Evolutionary conservation across 2,888 invertebrate genomes (phyloP), one percentile per base, ranked within the genome.

Genomic region (Eupelmus urozonus): DNA sequence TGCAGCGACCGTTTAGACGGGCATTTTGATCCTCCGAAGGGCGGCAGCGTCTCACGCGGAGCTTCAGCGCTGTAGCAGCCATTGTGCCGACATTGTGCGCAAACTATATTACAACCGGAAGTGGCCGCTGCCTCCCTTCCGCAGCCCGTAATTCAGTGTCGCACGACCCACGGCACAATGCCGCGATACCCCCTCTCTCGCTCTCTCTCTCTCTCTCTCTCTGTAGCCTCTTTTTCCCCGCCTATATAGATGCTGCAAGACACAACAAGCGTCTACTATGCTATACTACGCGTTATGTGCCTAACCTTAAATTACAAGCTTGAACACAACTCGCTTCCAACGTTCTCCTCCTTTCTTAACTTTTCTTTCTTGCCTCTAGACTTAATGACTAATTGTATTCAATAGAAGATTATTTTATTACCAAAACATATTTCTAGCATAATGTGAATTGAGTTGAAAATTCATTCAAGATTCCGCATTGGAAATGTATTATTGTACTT

Each of bases 41-140:
- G 81, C 84, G 84, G 82, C 84, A 85, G 78, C 82, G 79, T 81
- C 78, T 65, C 45, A 25, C 29, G 40, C 29, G 25, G 18, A 59
- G 40, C 49, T 13, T 4, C 16, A 13, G 27, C 60, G 40, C 3
- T 16, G 42, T 45, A 25, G 11, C 63, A 11, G 84, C 88, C 83
- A 87, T 88, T 89, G 89, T 88, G 84, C 82, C 84, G 83, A 85
- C 85, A 89, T 89, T 88, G 89, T 89, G 86, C 85, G 84, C 86
- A 88, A 89, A 89, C 88, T 89, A 88, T 87, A 89, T 89, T 89
- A 88, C 88, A 88, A 86, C 84, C 88, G 89, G 89, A 89, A 88
- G 89, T 87, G 85, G 86, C 86, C 85, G 85, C 88, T 85, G 86
- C 85, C 88, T 87, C 85, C 87, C 89, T 88, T 89, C 89, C 89